Percentiles rank a stretch among this genome's conserved stretches.
These are phyloP conservation scores for Saccostrea echinata DNA, from an alignment of 1,140 invertebrate genomes.

Conservation along the genomic window DNA sequence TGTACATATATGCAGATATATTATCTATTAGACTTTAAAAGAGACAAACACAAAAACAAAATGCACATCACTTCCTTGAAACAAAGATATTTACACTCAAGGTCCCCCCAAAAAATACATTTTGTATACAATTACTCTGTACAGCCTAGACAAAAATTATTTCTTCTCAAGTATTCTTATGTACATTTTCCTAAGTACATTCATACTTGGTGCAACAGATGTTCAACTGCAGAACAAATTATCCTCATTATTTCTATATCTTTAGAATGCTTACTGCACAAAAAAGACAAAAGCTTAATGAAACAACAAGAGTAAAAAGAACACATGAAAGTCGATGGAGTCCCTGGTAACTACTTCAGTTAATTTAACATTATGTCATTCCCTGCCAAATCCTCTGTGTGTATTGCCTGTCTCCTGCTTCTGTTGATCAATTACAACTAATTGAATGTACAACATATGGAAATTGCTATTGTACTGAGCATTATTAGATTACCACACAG, in stretches of 20 bases:
- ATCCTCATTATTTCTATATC: background rate
- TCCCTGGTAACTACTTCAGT: conserved; percentile 16
- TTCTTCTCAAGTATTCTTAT: background rate
- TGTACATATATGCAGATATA: background rate
- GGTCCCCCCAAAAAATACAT: background rate
- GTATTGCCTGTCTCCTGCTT: conserved; percentile 23
- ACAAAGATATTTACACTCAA: background rate
- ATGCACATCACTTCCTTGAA: background rate
- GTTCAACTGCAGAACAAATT: conserved; percentile 4
- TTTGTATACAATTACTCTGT: background rate
- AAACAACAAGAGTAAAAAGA: background rate
- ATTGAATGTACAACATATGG: conserved; percentile 34
- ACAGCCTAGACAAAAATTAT: background rate
- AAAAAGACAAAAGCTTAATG: background rate
- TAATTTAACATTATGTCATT: conserved; percentile 34
- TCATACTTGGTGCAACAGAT: background rate
- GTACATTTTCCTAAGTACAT: background rate
- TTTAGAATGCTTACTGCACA: conserved; percentile 6
- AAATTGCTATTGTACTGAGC: conserved; percentile 14
- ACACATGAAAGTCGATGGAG: background rate
- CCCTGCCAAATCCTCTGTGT: conserved; percentile 20
- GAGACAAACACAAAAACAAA: background rate
- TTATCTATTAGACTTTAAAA: background rate
- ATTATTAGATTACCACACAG: conserved; percentile 16
- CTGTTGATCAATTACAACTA: conserved; percentile 28